Percentiles rank a stretch among this genome's conserved stretches.
These are phyloP conservation scores for Acyrthosiphon pisum DNA, from an alignment of 1,140 invertebrate genomes.

Conservation along the genomic window DNA sequence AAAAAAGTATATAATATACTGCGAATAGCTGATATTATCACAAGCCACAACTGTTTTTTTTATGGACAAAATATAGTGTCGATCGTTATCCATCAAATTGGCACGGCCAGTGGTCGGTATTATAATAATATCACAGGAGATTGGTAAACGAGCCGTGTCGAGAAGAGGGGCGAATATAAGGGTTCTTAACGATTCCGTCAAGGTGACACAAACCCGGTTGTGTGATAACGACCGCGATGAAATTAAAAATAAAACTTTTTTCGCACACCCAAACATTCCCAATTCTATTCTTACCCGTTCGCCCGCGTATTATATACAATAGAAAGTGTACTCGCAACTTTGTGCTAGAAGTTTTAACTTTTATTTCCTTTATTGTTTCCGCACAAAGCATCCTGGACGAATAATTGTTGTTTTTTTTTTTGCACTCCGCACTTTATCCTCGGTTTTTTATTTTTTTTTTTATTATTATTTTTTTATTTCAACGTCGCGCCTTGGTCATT, in stretches of 20 bases:
- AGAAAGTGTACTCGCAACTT: slow-evolving; percentile 31
- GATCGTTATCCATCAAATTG: no score
- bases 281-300: slow-evolving; percentile 1
- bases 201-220: slow-evolving; percentile 33
- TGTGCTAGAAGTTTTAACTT: slow-evolving; percentile 42
- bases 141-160: neutral
- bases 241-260: slow-evolving; percentile 35
- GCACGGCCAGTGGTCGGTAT: neutral
- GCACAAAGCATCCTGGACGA: slow-evolving; percentile 42
- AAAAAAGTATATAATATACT: no score
- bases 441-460: neutral
- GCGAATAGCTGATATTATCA: no score
- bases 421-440: no score
- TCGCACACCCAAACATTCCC: neutral
- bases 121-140: neutral
- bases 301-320: neutral
- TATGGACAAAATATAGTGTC: neutral
- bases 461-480: slow-evolving; percentile 22
- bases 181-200: neutral
- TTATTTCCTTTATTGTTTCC: slow-evolving; percentile 52
- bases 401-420: slow-evolving; percentile 46
- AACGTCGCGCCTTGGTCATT: neutral
- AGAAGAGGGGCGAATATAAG: neutral
- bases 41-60: neutral
- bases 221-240: slow-evolving; percentile 27